phyloP scores from a whole-genome alignment of 2,888 invertebrate genomes.

The Lamproptera curius region DNA sequence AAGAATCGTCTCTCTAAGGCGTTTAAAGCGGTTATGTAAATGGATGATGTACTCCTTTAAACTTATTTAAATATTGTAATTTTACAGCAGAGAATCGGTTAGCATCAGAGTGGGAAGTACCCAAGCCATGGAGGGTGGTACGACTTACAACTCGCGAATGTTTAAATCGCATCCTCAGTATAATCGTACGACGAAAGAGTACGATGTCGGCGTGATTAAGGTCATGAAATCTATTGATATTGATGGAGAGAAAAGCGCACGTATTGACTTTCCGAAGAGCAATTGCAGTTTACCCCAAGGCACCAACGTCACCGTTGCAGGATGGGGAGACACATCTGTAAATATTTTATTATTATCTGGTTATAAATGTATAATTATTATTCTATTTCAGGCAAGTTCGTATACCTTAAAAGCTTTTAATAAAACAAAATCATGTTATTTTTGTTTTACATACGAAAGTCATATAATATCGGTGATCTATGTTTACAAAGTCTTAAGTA shows the following conservation, averaged over 20 bases:
- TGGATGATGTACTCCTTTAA: too few relatives aligned
- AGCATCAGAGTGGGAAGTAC: slow-evolving; percentile 62
- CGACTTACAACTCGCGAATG: slow-evolving; percentile 44
- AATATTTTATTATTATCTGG: slow-evolving; percentile 32
- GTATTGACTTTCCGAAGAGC: slow-evolving; percentile 34
- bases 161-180: slow-evolving; percentile 55
- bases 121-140: slow-evolving; percentile 51
- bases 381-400: too few relatives aligned
- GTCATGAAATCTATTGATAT: slow-evolving; percentile 45
- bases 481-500: too few relatives aligned
- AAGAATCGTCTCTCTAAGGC: too few relatives aligned
- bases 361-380: too few relatives aligned
- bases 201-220: slow-evolving; percentile 62
- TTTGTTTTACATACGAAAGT: too few relatives aligned
- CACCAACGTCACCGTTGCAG: slow-evolving; percentile 43
- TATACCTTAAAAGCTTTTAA: too few relatives aligned
- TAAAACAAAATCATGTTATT: too few relatives aligned
- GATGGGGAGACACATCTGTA: slow-evolving; percentile 63
- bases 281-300: slow-evolving; percentile 36
- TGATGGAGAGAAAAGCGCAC: slow-evolving; percentile 41
- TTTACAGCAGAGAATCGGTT: slow-evolving; percentile 41
- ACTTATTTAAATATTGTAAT: too few relatives aligned
- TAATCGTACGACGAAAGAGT: slow-evolving; percentile 51
- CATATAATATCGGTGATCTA: too few relatives aligned
- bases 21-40: too few relatives aligned